phyloP scores from a whole-genome alignment of 2,797 vertebrate species.

The Lindbergichthys nudifrons region DNA sequence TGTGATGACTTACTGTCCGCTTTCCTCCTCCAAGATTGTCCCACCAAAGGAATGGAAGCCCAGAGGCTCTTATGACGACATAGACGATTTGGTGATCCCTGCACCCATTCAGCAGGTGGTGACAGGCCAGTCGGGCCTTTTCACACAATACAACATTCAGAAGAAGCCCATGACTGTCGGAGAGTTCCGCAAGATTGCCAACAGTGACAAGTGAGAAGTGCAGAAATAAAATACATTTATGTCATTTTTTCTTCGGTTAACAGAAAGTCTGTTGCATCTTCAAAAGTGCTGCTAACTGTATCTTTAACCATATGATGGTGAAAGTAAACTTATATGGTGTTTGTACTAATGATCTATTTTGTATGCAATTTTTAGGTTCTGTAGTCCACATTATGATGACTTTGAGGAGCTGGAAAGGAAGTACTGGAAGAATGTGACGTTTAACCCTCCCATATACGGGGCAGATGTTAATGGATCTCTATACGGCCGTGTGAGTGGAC shows the following conservation, averaged over 20 bases:
- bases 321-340: neutral
- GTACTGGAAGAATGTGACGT: constrained; percentile 98
- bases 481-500: constrained; percentile 90
- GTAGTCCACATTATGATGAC: constrained; percentile 93
- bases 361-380: constrained; percentile 84
- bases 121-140: constrained; percentile 95
- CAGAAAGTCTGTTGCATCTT: neutral
- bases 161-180: constrained; percentile 95
- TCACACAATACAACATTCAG: constrained; percentile 98
- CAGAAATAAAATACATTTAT: neutral
- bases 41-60: constrained; percentile 97
- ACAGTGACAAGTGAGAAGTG: constrained; percentile 91
- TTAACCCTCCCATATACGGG: constrained; percentile 96
- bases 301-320: neutral
- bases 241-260: neutral
- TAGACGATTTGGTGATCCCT: constrained; percentile 94
- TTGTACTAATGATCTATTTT: neutral
- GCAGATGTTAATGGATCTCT: constrained; percentile 96
- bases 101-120: constrained; percentile 98
- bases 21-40: constrained; percentile 84
- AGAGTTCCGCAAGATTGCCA: constrained; percentile 94
- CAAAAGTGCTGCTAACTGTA: too few relatives aligned
- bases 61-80: constrained; percentile 90
- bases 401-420: constrained; percentile 98
- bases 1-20: neutral